These are phyloP conservation scores for Piezodorus guildinii DNA, from an alignment of 1,140 invertebrate species.

Conservation along the genomic window DNA sequence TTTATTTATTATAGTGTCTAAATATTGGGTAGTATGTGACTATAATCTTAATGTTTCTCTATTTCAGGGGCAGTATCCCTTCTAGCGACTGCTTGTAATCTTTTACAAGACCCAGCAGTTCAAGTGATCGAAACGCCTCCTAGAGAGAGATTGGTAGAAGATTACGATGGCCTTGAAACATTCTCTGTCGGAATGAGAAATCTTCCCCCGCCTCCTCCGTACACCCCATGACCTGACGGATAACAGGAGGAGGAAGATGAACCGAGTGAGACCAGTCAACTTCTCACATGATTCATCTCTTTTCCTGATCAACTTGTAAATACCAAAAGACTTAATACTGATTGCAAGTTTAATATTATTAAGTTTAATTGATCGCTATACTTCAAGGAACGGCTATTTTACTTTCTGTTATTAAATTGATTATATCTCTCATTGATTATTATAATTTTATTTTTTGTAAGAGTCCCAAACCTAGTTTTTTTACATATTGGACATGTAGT, in stretches of 20 bases:
- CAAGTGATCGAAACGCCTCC: neutral
- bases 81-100: slow-evolving; percentile 31
- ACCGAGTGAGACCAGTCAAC: neutral
- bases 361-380: no score
- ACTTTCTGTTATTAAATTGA: no score
- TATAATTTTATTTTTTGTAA: no score
- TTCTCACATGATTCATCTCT: neutral
- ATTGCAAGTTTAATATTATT: no score
- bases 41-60: neutral
- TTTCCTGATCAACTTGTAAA: neutral
- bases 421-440: no score
- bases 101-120: slow-evolving; percentile 26
- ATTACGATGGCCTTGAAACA: slow-evolving; percentile 31
- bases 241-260: neutral
- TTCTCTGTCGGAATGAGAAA: slow-evolving; percentile 30
- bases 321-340: no score
- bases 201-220: slow-evolving; percentile 32
- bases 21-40: no score
- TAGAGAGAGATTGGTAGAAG: slow-evolving; percentile 28
- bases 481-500: no score
- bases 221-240: slow-evolving; percentile 30
- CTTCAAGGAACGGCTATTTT: no score
- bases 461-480: no score
- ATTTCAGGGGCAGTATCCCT: slow-evolving; percentile 31
- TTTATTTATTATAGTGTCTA: no score